phyloP scores from a whole-genome alignment of 2,113 vertebrate species.

The Tenebrosternarchus preto region DNA sequence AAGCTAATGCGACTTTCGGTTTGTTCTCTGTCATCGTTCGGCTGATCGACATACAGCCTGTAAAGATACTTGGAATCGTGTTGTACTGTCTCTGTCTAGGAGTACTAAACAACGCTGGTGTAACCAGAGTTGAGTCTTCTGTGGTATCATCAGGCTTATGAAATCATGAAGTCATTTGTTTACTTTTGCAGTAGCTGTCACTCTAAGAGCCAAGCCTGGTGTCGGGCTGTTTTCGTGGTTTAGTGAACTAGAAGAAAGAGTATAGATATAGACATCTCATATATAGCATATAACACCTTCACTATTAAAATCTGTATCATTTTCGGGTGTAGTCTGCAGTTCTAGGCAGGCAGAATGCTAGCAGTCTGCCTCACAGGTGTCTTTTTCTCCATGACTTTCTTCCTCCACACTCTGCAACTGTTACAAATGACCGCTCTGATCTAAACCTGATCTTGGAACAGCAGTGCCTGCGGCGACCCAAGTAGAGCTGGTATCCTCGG shows the following conservation, averaged over 20 bases:
- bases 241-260: constrained; percentile 29
- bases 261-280: no score
- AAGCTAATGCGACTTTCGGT: neutral
- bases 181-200: constrained; percentile 29
- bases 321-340: neutral
- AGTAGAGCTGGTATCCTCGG: constrained; percentile 27
- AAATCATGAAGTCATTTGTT: constrained; percentile 28
- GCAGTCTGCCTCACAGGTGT: constrained; percentile 3
- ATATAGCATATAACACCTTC: neutral
- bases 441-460: neutral
- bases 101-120: neutral
- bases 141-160: constrained; percentile 1
- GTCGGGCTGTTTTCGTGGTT: constrained; percentile 32
- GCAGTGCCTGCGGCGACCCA: neutral
- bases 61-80: neutral
- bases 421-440: neutral
- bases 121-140: no score
- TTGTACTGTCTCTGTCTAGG: neutral
- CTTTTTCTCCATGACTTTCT: neutral
- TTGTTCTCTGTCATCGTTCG: neutral
- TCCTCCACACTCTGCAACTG: neutral
- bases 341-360: no score
- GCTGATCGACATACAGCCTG: neutral
- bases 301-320: neutral
- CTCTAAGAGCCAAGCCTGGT: constrained; percentile 20